Percentiles rank a stretch among this genome's conserved stretches.
phyloP scores from a whole-genome alignment of 1,140 invertebrate genomes.

The Pemphigus obesinymphae region DNA sequence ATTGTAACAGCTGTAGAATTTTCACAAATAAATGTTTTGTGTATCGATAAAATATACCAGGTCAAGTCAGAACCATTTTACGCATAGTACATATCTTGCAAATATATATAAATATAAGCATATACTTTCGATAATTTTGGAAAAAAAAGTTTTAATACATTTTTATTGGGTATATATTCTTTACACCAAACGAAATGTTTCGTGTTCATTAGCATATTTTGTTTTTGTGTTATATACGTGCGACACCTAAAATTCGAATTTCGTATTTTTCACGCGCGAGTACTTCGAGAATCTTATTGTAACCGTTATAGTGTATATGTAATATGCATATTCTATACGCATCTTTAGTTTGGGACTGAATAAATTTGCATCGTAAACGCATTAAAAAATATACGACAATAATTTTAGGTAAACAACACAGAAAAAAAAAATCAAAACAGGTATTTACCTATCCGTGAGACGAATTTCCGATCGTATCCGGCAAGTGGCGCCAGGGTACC shows the following conservation, averaged over 20 bases:
- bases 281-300: slow-evolving; percentile 7
- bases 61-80: too few species aligned
- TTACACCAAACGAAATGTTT: neutral
- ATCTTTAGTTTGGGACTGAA: neutral
- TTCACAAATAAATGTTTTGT: too few species aligned
- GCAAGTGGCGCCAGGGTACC: slow-evolving; percentile 27
- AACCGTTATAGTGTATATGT: too few species aligned
- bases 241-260: slow-evolving; percentile 12
- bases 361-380: slow-evolving; percentile 36
- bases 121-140: neutral
- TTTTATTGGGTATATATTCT: neutral
- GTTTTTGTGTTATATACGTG: neutral
- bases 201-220: slow-evolving; percentile 21
- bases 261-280: slow-evolving; percentile 1
- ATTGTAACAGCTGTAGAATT: too few species aligned
- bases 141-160: neutral
- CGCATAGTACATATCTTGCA: too few species aligned
- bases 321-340: too few species aligned
- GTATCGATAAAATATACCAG: too few species aligned
- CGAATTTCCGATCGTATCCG: slow-evolving; percentile 37
- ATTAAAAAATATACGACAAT: slow-evolving; percentile 27
- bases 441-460: slow-evolving; percentile 23
- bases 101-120: too few species aligned
- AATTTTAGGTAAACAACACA: slow-evolving; percentile 1
- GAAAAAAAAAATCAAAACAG: neutral